A percentile compares a stretch with the other conserved stretches of the same genome.
Conservation (phyloP, 35 echinoderm and acorn worm genomes). For the Ptychodera flava region DNA sequence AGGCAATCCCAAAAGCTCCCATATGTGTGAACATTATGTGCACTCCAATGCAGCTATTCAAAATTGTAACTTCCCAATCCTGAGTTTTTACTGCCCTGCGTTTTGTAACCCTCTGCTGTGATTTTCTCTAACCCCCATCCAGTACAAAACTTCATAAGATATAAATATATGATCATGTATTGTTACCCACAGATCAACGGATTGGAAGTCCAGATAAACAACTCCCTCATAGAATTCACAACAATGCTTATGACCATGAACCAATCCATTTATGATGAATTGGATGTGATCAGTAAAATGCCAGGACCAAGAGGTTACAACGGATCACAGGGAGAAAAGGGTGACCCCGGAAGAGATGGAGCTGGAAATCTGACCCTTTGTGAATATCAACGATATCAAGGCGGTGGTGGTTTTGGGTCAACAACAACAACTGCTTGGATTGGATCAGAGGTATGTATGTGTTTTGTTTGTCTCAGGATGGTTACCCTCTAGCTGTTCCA, state of each 20-base stretch:
- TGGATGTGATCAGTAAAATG: slow-evolving; percentile 9
- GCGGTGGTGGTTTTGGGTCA: not conserved
- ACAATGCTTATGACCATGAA: not conserved
- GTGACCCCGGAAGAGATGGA: not conserved
- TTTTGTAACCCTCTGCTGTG: too few relatives aligned
- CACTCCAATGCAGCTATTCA: too few relatives aligned
- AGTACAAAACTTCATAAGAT: too few relatives aligned
- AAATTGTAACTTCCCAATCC: too few relatives aligned
- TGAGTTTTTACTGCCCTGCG: too few relatives aligned
- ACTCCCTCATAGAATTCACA: not conserved
- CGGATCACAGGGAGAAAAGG: slow-evolving; percentile 3
- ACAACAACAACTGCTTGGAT: not conserved
- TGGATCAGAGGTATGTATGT: too few relatives aligned
- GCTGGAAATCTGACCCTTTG: slow-evolving; percentile 11
- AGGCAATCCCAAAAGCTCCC: too few relatives aligned
- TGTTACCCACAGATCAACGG: not conserved
- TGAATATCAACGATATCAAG: not conserved
- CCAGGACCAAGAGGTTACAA: slow-evolving; percentile 15
- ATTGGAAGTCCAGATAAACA: not conserved
- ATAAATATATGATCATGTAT: too few relatives aligned
- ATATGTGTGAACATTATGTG: too few relatives aligned
- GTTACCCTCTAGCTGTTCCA: too few relatives aligned
- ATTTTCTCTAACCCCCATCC: too few relatives aligned
- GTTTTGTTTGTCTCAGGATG: too few relatives aligned
- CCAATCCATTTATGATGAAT: not conserved